phyloP scores from a whole-genome alignment of 2,113 vertebrate genomes.

The Laticauda laticaudata region DNA sequence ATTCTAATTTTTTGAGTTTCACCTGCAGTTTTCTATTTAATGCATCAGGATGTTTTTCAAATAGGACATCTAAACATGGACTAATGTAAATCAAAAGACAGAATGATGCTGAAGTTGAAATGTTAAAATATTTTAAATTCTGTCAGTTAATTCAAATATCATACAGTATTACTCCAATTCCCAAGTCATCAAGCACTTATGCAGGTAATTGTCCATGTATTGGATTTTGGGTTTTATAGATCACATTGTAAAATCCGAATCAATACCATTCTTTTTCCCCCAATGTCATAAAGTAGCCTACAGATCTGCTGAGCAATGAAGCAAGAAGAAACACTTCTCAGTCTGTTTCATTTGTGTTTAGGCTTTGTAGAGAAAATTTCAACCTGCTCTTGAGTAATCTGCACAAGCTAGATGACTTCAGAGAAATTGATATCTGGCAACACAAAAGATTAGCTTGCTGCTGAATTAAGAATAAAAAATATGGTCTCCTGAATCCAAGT shows the following conservation, averaged over 20 bases:
- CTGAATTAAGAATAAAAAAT: not conserved
- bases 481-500: not conserved
- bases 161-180: not conserved
- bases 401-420: not conserved
- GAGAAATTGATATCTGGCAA: not conserved
- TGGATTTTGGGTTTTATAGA: not conserved
- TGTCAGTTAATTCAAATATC: not conserved
- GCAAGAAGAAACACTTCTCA: not conserved
- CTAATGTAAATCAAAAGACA: not conserved
- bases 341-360: not conserved
- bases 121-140: not conserved
- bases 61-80: not conserved
- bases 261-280: not conserved
- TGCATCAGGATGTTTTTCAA: not conserved
- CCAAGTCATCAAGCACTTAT: not conserved
- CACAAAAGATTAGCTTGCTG: not conserved
- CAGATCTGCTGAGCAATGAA: not conserved
- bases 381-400: not conserved
- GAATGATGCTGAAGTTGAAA: not conserved
- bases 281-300: not conserved
- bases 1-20: too few relatives aligned
- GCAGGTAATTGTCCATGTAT: not conserved
- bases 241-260: not conserved
- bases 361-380: not conserved
- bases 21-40: not conserved